Base-by-base conservation (phyloP, 1,140 invertebrate genomes). In the Dryas iulia region DNA sequence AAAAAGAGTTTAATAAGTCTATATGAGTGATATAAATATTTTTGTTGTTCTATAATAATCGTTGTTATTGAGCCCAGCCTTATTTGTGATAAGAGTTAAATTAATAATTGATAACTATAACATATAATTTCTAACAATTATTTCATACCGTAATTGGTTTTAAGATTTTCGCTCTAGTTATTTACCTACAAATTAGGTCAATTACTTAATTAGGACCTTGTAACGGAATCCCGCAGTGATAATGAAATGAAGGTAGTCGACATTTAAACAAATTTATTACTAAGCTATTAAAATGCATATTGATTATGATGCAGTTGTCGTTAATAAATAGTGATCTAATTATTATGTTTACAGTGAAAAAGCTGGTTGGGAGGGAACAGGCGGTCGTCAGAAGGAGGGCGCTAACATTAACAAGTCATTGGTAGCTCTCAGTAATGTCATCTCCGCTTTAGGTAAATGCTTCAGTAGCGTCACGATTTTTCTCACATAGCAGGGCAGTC, bases 391-490 rank as follows among this genome's bases (percentile, higher is more conserved):
- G 64, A 94, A 96, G 83, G 96, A 96, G 91, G 96, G 96, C 14
- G 95, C 95, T 35, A 96, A 95, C 78, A 97, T 97, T 76, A 97
- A 97, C 88, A 96, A 95, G 79, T 96, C 96, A 56, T 90, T 97
- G 35, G 96, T 97, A 1, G 95, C 95, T 39, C 89, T 97, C 24
- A 95, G 95, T 71, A 96, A 96, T 87, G 96, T 96, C 28, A 96
- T 96, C 77, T 96, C 95, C 23, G 94, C 95, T 18, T 90, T 96
- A 72, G 95, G 95, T 94, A 92, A 91, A 89, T 78, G 65, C 25
- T n/a, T n/a, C n/a, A n/a, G n/a, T n/a, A n/a, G n/a, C n/a, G n/a
- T n/a, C n/a, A n/a, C n/a, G n/a, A n/a, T n/a, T n/a, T n/a, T n/a
- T n/a, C n/a, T n/a, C n/a, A n/a, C n/a, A n/a, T n/a, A n/a, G n/a